Base-by-base conservation (phyloP, 2,888 invertebrate genomes). In the Sipha maydis region DNA sequence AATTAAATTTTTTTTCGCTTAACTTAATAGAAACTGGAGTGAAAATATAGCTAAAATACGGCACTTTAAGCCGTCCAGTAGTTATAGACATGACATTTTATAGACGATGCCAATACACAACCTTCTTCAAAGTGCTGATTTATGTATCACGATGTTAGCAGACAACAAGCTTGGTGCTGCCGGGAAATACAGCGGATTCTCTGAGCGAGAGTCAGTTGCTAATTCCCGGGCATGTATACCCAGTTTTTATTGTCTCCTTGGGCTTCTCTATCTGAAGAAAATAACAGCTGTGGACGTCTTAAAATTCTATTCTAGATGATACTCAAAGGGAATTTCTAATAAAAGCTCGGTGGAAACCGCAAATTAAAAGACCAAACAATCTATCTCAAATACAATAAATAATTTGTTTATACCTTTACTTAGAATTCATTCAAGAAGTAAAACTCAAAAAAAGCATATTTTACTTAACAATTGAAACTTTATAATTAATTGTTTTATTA, bases 221-320 rank as follows among this genome's bases (percentile, higher is more conserved):
- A 54, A 78, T 85, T 78, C 28, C 84, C 67, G 61, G 19, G 77
- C 48, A 69, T 71, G 71, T 11, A n/a, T n/a, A n/a, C n/a, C n/a
- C n/a, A n/a, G 19, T 41, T 78, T 85, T 78, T 85, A 85, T 78
- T 25, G 71, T 69, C 71, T 78, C 85, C 48, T 48, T 19, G 48
- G 85, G 71, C 76, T 17, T 67, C 61, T 73, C 19, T 48, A 9
- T 48, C 4, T n/a, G 1, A 69, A 67, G 31, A 48, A 78, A 77
- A 79, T 73, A 31, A 82, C 75, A 88, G 75, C 80, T 88, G 75
- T n/a, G 67, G 67, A 75, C 61, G 82, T 88, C 41, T 75, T 75
- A 75, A 88, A 88, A 88, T 75, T 67, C 48, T 19, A n/a, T 14
- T 17, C 54, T 17, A 14, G n/a, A 69, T 25, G 54, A 69, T 71